phyloP scores from a whole-genome alignment of 2,113 vertebrate genomes.

The Trogon surrucura region DNA sequence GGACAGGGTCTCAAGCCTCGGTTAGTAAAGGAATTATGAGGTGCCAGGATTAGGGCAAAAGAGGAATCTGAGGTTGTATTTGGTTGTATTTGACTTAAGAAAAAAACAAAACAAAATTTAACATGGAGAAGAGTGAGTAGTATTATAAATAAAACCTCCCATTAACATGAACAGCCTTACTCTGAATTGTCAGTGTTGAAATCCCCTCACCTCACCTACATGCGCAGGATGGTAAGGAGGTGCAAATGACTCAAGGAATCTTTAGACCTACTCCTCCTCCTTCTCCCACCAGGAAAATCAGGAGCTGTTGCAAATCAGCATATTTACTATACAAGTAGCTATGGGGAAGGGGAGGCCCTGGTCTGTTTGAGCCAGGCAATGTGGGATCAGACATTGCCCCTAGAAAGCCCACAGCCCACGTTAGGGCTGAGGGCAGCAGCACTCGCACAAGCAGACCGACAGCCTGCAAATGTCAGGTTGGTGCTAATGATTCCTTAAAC shows the following conservation, averaged over 20 bases:
- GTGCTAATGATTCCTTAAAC: neutral
- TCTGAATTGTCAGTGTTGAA: neutral
- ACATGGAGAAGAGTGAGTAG: neutral
- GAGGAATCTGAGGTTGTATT: neutral
- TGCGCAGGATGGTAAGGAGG: neutral
- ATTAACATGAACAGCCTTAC: neutral
- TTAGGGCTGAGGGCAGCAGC: neutral
- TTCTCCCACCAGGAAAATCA: neutral
- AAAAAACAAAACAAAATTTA: neutral
- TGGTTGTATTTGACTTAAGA: neutral
- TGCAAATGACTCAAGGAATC: neutral
- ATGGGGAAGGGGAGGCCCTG: neutral
- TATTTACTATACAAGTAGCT: neutral
- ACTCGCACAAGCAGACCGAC: fast-evolving
- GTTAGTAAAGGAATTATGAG: neutral
- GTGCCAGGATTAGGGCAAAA: neutral
- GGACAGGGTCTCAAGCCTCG: neutral
- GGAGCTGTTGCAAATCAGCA: neutral
- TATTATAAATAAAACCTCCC: neutral
- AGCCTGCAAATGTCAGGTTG: neutral
- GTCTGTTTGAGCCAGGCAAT: neutral
- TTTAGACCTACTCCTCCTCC: neutral
- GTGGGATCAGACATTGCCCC: neutral
- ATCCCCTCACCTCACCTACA: neutral
- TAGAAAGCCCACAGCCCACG: fast-evolving